Base-by-base conservation (phyloP, 2,888 invertebrate genomes). In the Drosophila borealis region DNA sequence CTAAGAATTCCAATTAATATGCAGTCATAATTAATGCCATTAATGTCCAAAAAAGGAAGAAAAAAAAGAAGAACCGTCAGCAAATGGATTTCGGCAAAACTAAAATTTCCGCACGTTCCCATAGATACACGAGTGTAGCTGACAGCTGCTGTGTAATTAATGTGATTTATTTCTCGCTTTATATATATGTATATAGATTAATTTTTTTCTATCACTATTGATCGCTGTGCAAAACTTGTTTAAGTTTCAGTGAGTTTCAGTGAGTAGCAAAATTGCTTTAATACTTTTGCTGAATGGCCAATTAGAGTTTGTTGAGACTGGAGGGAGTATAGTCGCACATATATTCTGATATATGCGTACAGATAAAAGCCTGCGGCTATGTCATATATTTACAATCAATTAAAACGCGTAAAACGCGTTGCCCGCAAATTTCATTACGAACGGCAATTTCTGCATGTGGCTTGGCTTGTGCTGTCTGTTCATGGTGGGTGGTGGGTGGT, bases 361-460 rank as follows among this genome's bases (percentile, higher is more conserved):
- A n/a, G 10, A 39, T 44, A 13, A 13, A 14, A 45, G 61, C 54
- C 67, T 71, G 72, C 33, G 78, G 78, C 78, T 67, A 56, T 77
- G 67, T 36, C 63, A 68, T 77, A 81, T 85, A 82, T 82, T 82
- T 80, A 70, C 80, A 82, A 82, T 82, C 83, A 82, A 82, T 82
- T 85, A 86, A 85, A 86, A 74, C 86, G 72, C 81, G 75, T 66
- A 72, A 78, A 79, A 72, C 59, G 83, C 70, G 62, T 53, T 80
- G 66, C 65, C 80, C 86, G 74, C 81, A 82, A 85, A 82, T 86
- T 82, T 82, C 75, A 82, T 82, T 82, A 82, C 57, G 73, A 39
- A 49, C 66, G 61, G 67, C 62, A 63, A 50, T 62, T 59, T 67
- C 44, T 59, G 46, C 46, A 46, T 70, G 55, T 39, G 56, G 65